Conservation (phyloP, 2,888 invertebrate genomes). For the Coronaproctus castanopsis region DNA sequence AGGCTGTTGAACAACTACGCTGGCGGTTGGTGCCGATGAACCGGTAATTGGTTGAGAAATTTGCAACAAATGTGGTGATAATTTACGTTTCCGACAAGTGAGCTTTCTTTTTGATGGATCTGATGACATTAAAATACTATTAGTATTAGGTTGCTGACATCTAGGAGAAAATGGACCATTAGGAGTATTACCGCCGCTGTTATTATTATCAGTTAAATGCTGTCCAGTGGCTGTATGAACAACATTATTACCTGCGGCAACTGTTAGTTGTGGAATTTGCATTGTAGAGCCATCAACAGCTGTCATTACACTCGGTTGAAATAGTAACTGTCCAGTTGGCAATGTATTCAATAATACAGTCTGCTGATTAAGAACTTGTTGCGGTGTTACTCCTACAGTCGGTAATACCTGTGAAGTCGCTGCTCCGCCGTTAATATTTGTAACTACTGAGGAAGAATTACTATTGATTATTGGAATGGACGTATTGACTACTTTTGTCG, state of each 20-base stretch:
- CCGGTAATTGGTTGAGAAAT: slow-evolving; percentile 3
- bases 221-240: slow-evolving; percentile 13
- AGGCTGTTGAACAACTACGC: slow-evolving; percentile 20
- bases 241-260: slow-evolving; percentile 28
- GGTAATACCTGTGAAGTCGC: slow-evolving; percentile 40
- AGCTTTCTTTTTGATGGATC: slow-evolving; percentile 34
- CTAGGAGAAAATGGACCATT: slow-evolving; percentile 19
- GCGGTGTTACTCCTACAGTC: slow-evolving; percentile 38
- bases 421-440: slow-evolving; percentile 42
- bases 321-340: slow-evolving; percentile 42
- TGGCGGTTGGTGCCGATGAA: too few species aligned
- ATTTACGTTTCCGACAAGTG: slow-evolving; percentile 51
- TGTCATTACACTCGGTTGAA: slow-evolving; percentile 51
- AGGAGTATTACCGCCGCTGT: slow-evolving; percentile 12
- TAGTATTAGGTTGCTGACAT: slow-evolving; percentile 17
- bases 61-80: slow-evolving; percentile 32
- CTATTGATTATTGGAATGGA: slow-evolving; percentile 32
- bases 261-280: slow-evolving; percentile 40
- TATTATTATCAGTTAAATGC: slow-evolving; percentile 16
- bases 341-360: slow-evolving; percentile 62
- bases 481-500: slow-evolving; percentile 3
- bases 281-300: slow-evolving; percentile 52
- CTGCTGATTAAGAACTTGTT: slow-evolving; percentile 49
- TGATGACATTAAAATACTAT: slow-evolving; percentile 37
- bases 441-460: slow-evolving; percentile 33